Conservation (phyloP, 2,113 vertebrate genomes). For the Tylochromis polylepis region DNA sequence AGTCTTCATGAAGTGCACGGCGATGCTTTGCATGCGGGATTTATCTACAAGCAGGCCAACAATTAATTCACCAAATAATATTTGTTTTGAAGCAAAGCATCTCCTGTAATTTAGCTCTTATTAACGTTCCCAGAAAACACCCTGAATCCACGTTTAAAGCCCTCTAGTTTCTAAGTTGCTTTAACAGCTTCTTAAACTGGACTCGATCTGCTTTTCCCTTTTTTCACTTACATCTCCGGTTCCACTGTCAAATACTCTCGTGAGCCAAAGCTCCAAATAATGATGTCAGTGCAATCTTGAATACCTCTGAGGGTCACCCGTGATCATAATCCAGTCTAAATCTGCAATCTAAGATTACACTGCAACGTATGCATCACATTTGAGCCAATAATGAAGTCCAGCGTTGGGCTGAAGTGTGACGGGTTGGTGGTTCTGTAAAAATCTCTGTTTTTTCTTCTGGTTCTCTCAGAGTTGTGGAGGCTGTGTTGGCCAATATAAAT, state of each 20-base stretch:
- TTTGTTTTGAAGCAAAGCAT: background rate
- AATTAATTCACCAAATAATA: background rate
- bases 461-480: background rate
- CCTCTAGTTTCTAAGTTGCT: background rate
- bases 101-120: background rate
- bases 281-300: background rate
- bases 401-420: background rate
- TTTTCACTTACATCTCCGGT: background rate
- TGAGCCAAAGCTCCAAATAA: background rate
- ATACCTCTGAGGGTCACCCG: background rate
- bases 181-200: background rate
- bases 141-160: background rate
- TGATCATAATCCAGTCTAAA: background rate
- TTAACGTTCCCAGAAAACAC: background rate
- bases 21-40: background rate
- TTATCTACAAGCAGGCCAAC: background rate
- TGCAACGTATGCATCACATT: background rate
- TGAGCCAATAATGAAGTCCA: background rate
- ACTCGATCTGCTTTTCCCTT: background rate
- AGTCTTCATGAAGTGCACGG: background rate
- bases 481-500: background rate
- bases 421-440: background rate
- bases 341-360: background rate
- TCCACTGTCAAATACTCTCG: background rate
- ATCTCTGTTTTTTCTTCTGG: background rate